phyloP scores from a whole-genome alignment of 2,113 vertebrate species.

The Microcebus griseorufus region DNA sequence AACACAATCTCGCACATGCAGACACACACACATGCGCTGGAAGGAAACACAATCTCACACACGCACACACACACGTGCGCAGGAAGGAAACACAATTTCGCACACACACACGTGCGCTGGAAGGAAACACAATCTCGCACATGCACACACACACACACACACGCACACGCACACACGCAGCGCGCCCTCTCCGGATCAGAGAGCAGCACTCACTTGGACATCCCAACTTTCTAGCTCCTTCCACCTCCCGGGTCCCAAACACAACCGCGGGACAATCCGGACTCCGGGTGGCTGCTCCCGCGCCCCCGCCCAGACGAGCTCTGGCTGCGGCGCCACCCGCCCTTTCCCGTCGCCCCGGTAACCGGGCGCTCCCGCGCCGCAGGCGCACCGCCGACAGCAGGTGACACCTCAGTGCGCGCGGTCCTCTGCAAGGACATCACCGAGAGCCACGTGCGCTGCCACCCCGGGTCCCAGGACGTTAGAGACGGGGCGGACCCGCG shows the following conservation, averaged over 20 bases:
- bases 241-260: background rate
- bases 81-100: no score
- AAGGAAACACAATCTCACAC: background rate
- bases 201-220: background rate
- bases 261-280: accelerated
- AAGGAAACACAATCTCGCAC: no score
- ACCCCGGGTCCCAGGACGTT: background rate
- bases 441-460: background rate
- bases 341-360: accelerated
- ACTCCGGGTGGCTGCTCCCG: background rate
- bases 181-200: background rate
- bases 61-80: background rate
- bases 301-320: accelerated
- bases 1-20: no score
- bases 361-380: background rate
- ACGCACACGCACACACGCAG: background rate
- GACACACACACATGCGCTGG: background rate
- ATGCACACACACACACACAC: background rate
- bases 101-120: no score
- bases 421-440: background rate
- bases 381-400: background rate
- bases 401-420: background rate
- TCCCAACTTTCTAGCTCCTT: background rate
- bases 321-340: accelerated
- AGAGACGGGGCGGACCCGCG: background rate